Conservation (phyloP, 2,113 vertebrate species). For the Reinhardtius hippoglossoides region DNA sequence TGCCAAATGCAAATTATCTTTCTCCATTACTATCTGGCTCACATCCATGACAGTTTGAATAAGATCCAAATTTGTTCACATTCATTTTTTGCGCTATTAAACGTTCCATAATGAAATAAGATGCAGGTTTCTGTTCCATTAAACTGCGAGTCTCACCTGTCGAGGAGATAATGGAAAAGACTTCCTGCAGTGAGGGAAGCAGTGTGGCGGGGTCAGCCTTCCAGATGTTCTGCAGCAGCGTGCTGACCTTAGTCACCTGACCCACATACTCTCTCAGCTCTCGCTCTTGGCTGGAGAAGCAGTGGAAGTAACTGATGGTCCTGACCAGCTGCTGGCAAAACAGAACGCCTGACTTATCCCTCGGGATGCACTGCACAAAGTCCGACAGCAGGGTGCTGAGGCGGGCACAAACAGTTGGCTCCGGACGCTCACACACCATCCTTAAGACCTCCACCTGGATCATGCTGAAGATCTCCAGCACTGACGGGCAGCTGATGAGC, state of each 20-base stretch:
- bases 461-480: conserved; percentile 92
- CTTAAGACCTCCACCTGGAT: conserved; percentile 92
- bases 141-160: conserved; percentile 84
- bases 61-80: neutral
- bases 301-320: conserved; percentile 95
- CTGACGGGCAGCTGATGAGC: conserved; percentile 96
- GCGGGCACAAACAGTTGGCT: conserved; percentile 88
- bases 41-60: neutral
- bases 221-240: conserved; percentile 93
- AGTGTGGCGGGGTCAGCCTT: conserved; percentile 92
- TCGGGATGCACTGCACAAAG: conserved; percentile 95
- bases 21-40: neutral
- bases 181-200: conserved; percentile 94
- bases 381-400: conserved; percentile 91
- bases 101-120: neutral
- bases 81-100: neutral
- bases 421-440: conserved; percentile 91
- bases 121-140: neutral
- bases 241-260: conserved; percentile 93
- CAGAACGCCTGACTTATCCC: conserved; percentile 87
- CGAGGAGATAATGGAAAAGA: conserved; percentile 95
- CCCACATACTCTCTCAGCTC: conserved; percentile 93
- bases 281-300: conserved; percentile 87
- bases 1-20: too few species aligned
- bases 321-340: conserved; percentile 98